Percentiles rank a stretch among this genome's conserved stretches.
These are phyloP conservation scores for Leguminivora glycinivorella DNA, from an alignment of 1,140 invertebrate genomes.

Conservation along the genomic window DNA sequence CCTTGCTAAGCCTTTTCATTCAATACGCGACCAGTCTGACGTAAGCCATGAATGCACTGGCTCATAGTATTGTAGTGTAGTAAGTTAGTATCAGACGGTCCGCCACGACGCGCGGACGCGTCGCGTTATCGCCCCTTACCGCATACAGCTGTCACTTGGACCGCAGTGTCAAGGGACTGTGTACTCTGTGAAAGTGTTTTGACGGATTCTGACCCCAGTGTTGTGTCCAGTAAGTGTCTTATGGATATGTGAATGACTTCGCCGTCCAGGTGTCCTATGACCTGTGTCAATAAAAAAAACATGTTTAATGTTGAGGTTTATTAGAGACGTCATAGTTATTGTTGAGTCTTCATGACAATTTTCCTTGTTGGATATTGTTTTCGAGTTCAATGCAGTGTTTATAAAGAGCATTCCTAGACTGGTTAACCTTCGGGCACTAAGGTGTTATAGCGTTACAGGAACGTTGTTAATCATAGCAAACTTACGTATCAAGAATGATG, in stretches of 20 bases:
- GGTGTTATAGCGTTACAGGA: background rate
- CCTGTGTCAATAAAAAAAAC: background rate
- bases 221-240: constrained; percentile 11
- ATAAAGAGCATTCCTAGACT: constrained; percentile 10
- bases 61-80: constrained; percentile 59
- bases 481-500: constrained; percentile 3
- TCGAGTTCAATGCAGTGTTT: background rate
- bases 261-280: constrained; percentile 16
- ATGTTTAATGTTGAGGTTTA: background rate
- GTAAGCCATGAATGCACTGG: constrained; percentile 60
- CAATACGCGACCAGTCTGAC: constrained; percentile 58
- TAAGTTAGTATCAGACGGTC: constrained; percentile 52
- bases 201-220: background rate
- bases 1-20: constrained; percentile 48
- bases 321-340: background rate
- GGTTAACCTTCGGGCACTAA: constrained; percentile 17
- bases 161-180: constrained; percentile 12
- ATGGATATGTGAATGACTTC: constrained; percentile 4
- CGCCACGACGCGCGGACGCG: constrained; percentile 44
- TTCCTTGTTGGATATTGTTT: constrained; percentile 4
- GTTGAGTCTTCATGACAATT: background rate
- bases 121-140: constrained; percentile 28
- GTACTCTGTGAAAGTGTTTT: constrained; percentile 12
- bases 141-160: constrained; percentile 29
- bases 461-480: background rate